Evolutionary conservation across 2,113 vertebrate genomes (phyloP).

Genomic region (Oreocharis arfaki): DNA sequence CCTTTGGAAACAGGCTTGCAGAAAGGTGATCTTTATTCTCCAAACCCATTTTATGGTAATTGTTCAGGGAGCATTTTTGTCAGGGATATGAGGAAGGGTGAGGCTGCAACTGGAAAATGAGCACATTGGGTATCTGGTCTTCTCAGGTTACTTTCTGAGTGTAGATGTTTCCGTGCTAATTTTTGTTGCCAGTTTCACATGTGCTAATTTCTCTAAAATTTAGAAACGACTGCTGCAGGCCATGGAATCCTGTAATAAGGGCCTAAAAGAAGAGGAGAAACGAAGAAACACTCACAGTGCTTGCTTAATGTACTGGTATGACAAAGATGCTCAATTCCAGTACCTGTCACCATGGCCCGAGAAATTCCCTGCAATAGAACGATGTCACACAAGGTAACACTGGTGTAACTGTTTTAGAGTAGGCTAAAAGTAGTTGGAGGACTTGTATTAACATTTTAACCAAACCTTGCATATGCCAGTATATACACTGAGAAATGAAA

Average conservation of each 20-base stretch:
- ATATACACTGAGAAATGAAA: background rate
- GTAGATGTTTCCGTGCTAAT: background rate
- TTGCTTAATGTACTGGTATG: slow-evolving; percentile 83
- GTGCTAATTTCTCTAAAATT: background rate
- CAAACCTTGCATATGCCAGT: background rate
- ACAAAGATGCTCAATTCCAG: slow-evolving; percentile 74
- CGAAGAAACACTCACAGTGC: slow-evolving; percentile 88
- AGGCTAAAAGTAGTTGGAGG: background rate
- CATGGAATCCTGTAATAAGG: slow-evolving; percentile 83
- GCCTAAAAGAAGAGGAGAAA: slow-evolving; percentile 81
- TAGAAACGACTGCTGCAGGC: slow-evolving; percentile 88
- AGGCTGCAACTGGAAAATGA: background rate
- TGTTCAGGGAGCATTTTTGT: background rate
- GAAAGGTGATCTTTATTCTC: background rate
- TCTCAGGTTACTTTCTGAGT: background rate
- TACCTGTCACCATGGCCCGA: slow-evolving; percentile 83
- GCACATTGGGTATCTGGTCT: background rate
- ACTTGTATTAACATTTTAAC: background rate
- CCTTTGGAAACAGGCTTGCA: background rate
- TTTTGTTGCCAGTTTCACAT: background rate
- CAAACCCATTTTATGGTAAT: background rate
- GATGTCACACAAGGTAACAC: slow-evolving; percentile 81
- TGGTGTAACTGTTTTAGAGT: background rate
- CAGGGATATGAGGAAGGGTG: background rate
- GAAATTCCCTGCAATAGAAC: slow-evolving; percentile 82